Evolutionary conservation across 2,113 vertebrate genomes (phyloP).

Genomic region (Ellobius talpinus): DNA sequence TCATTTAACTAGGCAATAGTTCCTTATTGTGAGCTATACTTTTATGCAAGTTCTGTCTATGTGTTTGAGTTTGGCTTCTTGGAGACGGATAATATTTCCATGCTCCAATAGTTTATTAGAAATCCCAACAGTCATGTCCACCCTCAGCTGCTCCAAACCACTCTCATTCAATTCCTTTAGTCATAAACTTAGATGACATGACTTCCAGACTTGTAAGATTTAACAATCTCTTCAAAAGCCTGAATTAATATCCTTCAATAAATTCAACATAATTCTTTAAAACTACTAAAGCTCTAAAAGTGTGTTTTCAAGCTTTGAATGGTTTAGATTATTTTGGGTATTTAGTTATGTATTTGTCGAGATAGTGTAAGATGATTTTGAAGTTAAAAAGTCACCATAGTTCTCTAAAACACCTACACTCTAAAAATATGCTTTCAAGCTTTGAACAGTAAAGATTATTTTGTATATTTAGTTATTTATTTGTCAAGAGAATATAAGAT

Average conservation of each 20-base stretch:
- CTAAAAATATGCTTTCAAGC: not conserved
- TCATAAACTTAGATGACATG: conserved; percentile 45
- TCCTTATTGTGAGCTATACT: conserved; percentile 29
- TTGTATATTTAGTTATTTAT: not conserved
- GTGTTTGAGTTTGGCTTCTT: not conserved
- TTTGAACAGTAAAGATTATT: not conserved
- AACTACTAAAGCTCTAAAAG: not conserved
- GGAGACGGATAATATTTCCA: not conserved
- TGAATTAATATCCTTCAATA: conserved; percentile 46
- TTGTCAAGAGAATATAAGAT: not conserved
- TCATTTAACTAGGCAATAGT: conserved; percentile 29
- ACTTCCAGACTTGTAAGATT: not conserved
- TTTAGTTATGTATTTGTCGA: conserved; percentile 23
- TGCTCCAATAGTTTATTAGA: conserved; percentile 5
- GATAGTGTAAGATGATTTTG: not conserved
- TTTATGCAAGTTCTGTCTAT: not conserved
- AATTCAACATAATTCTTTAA: not conserved
- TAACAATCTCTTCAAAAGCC: conserved; percentile 2
- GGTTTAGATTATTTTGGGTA: not conserved
- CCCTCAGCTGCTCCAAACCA: not conserved
- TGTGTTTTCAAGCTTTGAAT: not conserved
- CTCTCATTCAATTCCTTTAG: not conserved
- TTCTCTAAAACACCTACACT: not conserved
- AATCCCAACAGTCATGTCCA: not conserved
- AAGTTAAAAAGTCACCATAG: not conserved